These are phyloP conservation scores for Chlorospingus semifuscus DNA, from an alignment of 2,797 vertebrate species.

Conservation along the genomic window DNA sequence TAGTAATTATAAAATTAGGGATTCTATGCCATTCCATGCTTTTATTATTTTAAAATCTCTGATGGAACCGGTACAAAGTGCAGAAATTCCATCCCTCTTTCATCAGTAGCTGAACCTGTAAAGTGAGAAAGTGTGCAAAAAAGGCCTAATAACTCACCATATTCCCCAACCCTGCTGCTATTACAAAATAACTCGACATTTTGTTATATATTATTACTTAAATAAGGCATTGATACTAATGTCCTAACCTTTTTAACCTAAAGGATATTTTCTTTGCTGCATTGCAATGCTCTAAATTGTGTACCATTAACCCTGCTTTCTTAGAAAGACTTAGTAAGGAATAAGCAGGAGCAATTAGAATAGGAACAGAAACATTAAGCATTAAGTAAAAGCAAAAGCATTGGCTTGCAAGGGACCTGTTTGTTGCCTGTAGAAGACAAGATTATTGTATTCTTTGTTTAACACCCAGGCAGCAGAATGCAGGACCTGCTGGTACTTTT, in stretches of 20 bases:
- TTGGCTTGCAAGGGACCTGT: constrained; percentile 16
- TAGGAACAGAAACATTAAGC: constrained; percentile 56
- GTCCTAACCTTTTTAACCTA: constrained; percentile 22
- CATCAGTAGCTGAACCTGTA: neutral
- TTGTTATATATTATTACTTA: neutral
- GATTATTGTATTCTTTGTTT: constrained; percentile 32
- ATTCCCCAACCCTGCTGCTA: neutral
- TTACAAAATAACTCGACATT: neutral
- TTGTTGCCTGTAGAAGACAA: constrained; percentile 31
- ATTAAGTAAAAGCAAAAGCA: neutral
- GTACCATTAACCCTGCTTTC: constrained; percentile 55
- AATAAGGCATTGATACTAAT: neutral
- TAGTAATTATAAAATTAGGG: neutral
- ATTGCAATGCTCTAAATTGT: constrained; percentile 42
- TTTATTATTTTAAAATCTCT: neutral
- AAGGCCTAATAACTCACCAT: neutral
- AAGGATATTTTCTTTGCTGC: constrained; percentile 11
- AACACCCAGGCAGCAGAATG: neutral
- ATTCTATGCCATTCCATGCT: neutral
- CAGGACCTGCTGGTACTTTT: neutral
- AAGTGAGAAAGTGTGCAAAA: neutral
- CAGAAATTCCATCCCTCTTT: neutral
- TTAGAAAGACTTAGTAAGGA: constrained; percentile 52
- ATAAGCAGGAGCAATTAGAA: constrained; percentile 71
- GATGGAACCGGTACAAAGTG: neutral